phyloP scores from a whole-genome alignment of 2,797 vertebrate genomes.

The Ataeniobius toweri region DNA sequence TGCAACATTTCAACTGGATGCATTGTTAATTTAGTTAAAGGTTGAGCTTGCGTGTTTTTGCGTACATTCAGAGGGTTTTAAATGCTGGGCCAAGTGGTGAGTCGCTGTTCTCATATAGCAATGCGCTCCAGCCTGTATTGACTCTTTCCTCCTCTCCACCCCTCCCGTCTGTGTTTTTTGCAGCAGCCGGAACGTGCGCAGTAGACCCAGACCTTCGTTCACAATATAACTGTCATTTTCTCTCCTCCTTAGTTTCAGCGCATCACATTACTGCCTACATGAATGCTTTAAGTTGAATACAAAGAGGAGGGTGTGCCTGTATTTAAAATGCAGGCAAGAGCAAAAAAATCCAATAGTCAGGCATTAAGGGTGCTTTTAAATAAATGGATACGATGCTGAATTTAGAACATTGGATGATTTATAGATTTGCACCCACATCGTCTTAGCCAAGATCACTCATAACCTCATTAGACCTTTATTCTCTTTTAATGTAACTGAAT shows the following conservation, averaged over 20 bases:
- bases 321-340: constrained; percentile 9
- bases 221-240: constrained; percentile 52
- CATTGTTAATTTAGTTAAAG: constrained; percentile 32
- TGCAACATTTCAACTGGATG: constrained; percentile 11
- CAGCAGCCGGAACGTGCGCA: constrained; percentile 54
- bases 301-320: constrained; percentile 23
- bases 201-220: constrained; percentile 64
- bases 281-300: constrained; percentile 53
- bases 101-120: constrained; percentile 68
- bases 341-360: constrained; percentile 3
- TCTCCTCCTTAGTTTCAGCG: constrained; percentile 48
- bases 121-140: constrained; percentile 47
- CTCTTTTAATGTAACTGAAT: constrained; percentile 31
- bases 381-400: constrained; percentile 5
- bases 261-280: constrained; percentile 49
- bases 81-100: constrained; percentile 56
- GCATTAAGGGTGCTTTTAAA: constrained; percentile 7
- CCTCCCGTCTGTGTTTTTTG: constrained; percentile 36
- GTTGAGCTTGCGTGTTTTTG: constrained; percentile 12
- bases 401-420: background rate
- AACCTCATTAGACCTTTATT: constrained; percentile 7
- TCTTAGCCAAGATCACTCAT: constrained; percentile 16
- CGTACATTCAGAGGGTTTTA: constrained; percentile 33
- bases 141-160: constrained; percentile 34
- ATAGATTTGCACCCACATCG: background rate